Evolutionary conservation across 1,140 invertebrate species (phyloP).

Genomic region (Anoplophora glabripennis): DNA sequence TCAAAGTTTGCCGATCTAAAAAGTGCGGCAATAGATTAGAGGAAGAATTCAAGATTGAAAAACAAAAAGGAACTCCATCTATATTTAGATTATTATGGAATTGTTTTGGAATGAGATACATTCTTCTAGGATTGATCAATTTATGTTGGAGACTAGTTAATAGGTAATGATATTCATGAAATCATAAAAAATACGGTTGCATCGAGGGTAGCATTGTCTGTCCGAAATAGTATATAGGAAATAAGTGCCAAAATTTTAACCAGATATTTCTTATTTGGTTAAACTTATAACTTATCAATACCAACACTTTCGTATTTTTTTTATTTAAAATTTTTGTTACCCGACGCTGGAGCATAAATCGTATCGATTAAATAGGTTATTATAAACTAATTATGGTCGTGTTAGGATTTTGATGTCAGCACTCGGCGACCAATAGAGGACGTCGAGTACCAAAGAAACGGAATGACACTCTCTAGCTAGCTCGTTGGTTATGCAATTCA

Average conservation of each 20-base stretch:
- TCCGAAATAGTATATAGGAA: neutral
- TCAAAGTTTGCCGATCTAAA: conserved; percentile 4
- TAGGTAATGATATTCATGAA: conserved; percentile 1
- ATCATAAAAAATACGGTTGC: too few species aligned
- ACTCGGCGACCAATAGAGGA: too few species aligned
- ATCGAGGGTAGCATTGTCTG: too few species aligned
- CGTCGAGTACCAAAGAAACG: too few species aligned
- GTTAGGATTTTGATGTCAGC: too few species aligned
- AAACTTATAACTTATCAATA: neutral
- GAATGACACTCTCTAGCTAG: too few species aligned
- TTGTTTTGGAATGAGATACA: conserved; percentile 6
- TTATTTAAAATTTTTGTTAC: too few species aligned
- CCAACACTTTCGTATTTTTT: too few species aligned
- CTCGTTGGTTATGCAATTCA: too few species aligned
- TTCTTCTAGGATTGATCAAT: conserved; percentile 9
- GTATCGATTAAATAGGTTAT: too few species aligned
- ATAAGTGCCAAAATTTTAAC: neutral
- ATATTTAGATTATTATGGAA: conserved; percentile 8
- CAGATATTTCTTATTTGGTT: neutral
- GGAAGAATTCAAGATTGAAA: conserved; percentile 7
- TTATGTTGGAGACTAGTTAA: conserved; percentile 2
- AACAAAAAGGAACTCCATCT: conserved; percentile 6
- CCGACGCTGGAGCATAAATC: too few species aligned
- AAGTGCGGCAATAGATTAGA: conserved; percentile 12
- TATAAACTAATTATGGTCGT: too few species aligned